Evolutionary conservation across 2,113 vertebrate genomes (phyloP), one percentile per base, ranked within the genome.

Genomic region (Pangasianodon hypophthalmus): DNA sequence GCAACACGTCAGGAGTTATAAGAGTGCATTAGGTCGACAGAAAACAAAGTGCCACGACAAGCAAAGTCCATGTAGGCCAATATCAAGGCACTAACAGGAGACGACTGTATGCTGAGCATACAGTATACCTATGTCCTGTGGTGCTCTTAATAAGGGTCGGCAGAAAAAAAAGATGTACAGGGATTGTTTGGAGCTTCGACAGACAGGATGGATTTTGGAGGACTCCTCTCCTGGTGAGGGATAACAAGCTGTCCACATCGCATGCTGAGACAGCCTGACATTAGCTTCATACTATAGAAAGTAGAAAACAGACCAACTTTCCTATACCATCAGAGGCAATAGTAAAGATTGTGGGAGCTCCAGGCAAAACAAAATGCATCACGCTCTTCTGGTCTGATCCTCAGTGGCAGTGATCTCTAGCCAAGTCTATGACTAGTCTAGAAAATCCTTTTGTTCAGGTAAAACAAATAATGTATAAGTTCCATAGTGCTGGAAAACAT

Each of bases 1-100:
- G 24, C 86, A 58, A 41, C 50, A 29, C 8, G 71, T 87, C 71
- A 79, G 54, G 54, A 79, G 86, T 79, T 87, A 11, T 60, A 87
- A 80, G 75, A 32, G 16, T 16, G 54, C 10, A 2, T 50, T 8
- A 48, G 26, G 54, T 21, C 19, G 10, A 87, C 73, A 77, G 67
- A 24, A 77, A 75, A 88, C 88, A 84, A 84, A 88, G 87, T 46
- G n/a, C 13, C 50, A 7, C 48, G 69, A 84, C 88, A 85, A 77
- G 37, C 54, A n/a, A 77, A 62, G 26, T 32, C 56, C 44, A 62
- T 62, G 86, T 60, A 87, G 81, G 64, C 21, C 37, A 46, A 56
- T 13, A 29, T 41, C 46, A n/a, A 10, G 24, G 7, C 69, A 26
- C 52, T 85, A 85, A 85, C 54, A 26, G 19, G 52, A 77, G 8